A percentile compares a stretch with the other conserved stretches of the same genome.
Conservation (phyloP, 1,140 invertebrate species). For the Cataglyphis hispanica region DNA sequence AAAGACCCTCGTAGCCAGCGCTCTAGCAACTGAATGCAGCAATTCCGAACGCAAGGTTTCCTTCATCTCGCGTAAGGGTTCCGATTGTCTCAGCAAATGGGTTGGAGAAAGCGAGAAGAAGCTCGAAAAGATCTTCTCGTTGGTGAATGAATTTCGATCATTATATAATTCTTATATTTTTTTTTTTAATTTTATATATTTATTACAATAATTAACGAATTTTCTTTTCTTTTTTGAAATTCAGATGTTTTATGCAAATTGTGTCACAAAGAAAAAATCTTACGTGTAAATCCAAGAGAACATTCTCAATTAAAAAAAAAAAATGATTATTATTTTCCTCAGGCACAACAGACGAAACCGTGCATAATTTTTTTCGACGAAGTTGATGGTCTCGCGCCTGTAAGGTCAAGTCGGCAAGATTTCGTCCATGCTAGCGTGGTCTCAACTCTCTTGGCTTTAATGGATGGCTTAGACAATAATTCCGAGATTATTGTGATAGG, state of each 20-base stretch:
- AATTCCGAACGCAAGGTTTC: constrained; percentile 86
- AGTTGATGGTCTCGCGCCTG: constrained; percentile 91
- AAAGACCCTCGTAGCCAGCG: constrained; percentile 87
- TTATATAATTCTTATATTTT: not conserved
- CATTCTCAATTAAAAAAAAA: not conserved
- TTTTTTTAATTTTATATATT: not conserved
- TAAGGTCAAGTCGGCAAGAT: constrained; percentile 89
- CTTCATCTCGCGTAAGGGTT: constrained; percentile 87
- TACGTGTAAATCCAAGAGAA: not conserved
- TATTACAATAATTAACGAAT: not conserved
- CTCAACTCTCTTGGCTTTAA: constrained; percentile 90
- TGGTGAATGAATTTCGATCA: constrained; percentile 39
- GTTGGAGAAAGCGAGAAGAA: constrained; percentile 87
- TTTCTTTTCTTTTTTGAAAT: not conserved
- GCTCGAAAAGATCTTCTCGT: constrained; percentile 84
- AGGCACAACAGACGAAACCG: constrained; percentile 90
- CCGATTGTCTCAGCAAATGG: constrained; percentile 87
- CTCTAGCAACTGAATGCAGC: constrained; percentile 86
- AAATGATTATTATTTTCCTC: constrained; percentile 55
- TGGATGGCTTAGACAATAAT: constrained; percentile 90
- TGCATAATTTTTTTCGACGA: constrained; percentile 93
- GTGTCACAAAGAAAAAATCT: not conserved
- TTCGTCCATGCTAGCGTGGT: constrained; percentile 89
- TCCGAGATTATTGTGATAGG: constrained; percentile 91
- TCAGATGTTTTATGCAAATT: not conserved